phyloP scores from a whole-genome alignment of 2,113 vertebrate genomes.

The Aegithalos caudatus region DNA sequence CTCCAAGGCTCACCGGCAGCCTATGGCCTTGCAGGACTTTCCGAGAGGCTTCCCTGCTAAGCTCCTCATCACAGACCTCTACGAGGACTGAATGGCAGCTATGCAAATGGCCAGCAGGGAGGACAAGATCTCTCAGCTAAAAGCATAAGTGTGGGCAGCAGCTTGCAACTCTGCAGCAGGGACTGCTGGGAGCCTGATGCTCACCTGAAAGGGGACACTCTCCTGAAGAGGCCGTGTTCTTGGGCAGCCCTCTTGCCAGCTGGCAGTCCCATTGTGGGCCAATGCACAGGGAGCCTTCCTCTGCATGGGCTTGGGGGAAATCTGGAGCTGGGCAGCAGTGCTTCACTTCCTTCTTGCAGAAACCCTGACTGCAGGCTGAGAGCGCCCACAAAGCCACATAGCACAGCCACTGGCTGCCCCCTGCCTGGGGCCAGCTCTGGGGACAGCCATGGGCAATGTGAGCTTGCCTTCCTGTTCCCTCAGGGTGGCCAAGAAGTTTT shows the following conservation, averaged over 20 bases:
- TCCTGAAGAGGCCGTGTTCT: background rate
- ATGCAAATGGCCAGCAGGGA: background rate
- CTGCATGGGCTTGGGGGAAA: background rate
- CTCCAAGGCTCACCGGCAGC: background rate
- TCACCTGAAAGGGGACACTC: background rate
- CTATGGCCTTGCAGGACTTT: background rate
- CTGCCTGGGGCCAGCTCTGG: background rate
- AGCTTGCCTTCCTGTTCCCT: background rate
- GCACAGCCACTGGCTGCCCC: no score
- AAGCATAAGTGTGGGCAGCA: background rate
- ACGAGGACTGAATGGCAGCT: background rate
- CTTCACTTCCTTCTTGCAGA: background rate
- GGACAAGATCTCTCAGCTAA: background rate
- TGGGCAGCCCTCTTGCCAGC: background rate
- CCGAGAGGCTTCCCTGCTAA: background rate
- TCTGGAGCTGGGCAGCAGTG: background rate
- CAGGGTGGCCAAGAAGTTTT: background rate
- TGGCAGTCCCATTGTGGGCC: no score
- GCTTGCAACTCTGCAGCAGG: background rate
- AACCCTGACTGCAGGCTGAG: fast-evolving
- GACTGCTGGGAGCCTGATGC: background rate
- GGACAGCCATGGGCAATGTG: background rate
- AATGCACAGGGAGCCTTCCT: background rate
- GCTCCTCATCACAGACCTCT: background rate
- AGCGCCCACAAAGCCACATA: background rate